Evolutionary conservation across 2,113 vertebrate genomes (phyloP).

Genomic region (Capreolus pygargus): DNA sequence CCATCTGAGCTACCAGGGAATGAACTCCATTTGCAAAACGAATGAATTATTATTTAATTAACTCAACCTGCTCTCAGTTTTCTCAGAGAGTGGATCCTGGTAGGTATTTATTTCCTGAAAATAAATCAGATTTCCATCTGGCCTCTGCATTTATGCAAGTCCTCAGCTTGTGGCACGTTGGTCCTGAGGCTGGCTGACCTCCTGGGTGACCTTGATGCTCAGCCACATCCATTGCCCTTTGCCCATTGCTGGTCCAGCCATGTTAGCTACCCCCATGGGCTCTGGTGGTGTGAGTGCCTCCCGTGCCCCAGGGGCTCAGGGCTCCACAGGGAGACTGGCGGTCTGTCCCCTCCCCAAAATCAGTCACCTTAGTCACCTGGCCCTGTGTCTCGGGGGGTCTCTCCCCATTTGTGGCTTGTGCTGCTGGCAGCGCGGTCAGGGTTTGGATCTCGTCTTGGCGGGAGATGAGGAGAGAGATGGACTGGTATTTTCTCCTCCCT

Average conservation of each 20-base stretch:
- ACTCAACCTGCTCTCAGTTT: neutral
- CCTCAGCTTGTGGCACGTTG: neutral
- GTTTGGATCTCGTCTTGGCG: neutral
- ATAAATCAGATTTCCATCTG: neutral
- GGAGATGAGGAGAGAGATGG: neutral
- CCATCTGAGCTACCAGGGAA: neutral
- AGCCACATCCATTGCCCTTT: rapidly evolving
- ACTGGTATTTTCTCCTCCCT: neutral
- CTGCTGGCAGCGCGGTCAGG: neutral
- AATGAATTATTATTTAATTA: neutral
- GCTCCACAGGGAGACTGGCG: neutral
- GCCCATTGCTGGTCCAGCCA: neutral
- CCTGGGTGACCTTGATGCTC: neutral
- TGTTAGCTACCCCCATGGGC: neutral
- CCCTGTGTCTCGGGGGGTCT: neutral
- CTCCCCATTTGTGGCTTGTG: neutral
- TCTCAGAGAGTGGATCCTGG: neutral
- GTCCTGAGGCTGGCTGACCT: neutral
- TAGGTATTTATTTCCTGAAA: neutral
- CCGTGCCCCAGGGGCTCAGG: no score
- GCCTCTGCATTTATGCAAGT: neutral
- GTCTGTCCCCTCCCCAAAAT: neutral
- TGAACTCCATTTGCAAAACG: neutral
- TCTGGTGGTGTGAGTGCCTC: neutral
- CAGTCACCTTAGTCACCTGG: neutral